phyloP scores from a whole-genome alignment of 1,140 invertebrate genomes.

The Zaprionus tsacasi region DNA sequence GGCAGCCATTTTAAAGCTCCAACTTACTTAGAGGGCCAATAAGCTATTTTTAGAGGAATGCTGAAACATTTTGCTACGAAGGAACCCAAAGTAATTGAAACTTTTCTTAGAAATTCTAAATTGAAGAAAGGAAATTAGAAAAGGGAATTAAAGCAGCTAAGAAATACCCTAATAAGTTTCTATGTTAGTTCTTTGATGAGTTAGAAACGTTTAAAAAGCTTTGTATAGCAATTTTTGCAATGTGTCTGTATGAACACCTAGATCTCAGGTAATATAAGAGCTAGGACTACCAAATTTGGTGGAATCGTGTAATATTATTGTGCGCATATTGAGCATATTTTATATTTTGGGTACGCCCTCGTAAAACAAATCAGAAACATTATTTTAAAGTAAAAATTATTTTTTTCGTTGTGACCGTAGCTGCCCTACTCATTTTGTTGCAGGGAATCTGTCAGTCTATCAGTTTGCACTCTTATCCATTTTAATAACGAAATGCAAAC shows the following conservation, averaged over 20 bases:
- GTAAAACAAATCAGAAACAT: too few relatives aligned
- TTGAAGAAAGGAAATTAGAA: background rate
- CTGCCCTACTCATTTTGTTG: background rate
- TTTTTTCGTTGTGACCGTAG: too few relatives aligned
- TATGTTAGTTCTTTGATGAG: background rate
- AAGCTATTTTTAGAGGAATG: constrained; percentile 8
- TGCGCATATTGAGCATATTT: too few relatives aligned
- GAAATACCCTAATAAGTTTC: background rate
- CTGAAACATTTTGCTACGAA: background rate
- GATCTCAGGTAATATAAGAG: too few relatives aligned
- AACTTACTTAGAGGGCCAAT: background rate
- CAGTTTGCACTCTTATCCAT: background rate
- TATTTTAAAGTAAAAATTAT: too few relatives aligned
- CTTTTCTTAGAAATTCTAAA: background rate
- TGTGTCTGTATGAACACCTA: too few relatives aligned
- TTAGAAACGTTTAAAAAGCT: background rate
- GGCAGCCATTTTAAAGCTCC: background rate
- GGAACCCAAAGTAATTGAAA: background rate
- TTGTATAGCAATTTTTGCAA: background rate
- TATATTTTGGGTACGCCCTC: too few relatives aligned
- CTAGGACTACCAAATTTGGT: too few relatives aligned
- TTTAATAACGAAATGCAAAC: background rate
- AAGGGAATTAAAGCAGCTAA: background rate
- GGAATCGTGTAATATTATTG: too few relatives aligned
- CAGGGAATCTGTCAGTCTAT: background rate